A percentile compares a stretch with the other conserved stretches of the same genome.
Conservation (phyloP, 53 echinoderm and acorn worm genomes). For the Apostichopus leukothele region DNA sequence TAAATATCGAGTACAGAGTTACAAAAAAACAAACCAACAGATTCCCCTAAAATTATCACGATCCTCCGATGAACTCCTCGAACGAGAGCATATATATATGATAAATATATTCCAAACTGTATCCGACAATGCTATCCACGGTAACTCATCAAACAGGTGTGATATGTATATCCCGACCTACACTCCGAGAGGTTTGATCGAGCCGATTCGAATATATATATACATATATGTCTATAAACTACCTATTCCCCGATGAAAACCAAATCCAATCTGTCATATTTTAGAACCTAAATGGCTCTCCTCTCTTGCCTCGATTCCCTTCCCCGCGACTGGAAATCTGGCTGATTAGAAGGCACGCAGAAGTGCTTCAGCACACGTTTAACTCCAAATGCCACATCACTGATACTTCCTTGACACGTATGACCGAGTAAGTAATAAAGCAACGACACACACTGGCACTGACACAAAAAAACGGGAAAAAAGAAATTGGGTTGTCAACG, state of each 20-base stretch:
- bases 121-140: too few species aligned
- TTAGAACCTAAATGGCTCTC: background rate
- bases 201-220: too few species aligned
- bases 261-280: background rate
- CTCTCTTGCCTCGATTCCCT: background rate
- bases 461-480: background rate
- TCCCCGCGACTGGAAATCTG: background rate
- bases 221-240: too few species aligned
- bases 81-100: too few species aligned
- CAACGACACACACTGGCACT: background rate
- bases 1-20: too few species aligned
- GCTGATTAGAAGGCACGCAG: background rate
- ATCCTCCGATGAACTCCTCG: too few species aligned
- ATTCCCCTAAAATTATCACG: too few species aligned
- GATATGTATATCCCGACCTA: too few species aligned
- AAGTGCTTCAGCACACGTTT: background rate
- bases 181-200: too few species aligned
- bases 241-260: background rate
- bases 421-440: background rate
- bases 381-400: background rate
- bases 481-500: background rate
- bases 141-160: too few species aligned
- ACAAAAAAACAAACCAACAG: too few species aligned
- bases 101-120: too few species aligned
- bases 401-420: background rate